Evolutionary conservation across 1,140 invertebrate genomes (phyloP), one percentile per base, ranked within the genome.

Genomic region (Papilio dardanus): DNA sequence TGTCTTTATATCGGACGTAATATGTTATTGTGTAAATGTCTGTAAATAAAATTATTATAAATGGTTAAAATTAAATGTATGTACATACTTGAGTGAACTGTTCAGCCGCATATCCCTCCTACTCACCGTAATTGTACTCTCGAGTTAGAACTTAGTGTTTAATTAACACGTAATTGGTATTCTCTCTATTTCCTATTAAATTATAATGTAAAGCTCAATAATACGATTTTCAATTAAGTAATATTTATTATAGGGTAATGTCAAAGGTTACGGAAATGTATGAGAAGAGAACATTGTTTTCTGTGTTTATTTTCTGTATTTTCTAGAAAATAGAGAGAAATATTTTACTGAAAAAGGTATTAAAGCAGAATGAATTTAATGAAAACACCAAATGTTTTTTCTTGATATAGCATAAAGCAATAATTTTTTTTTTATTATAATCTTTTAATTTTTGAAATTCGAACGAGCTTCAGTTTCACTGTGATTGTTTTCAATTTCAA

Each of bases 51-150:
- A 75, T 76, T 40, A 68, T 71, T 69, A 12, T 81, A 76, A 71
- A 74, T 74, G 54, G 16, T 76, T 83, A 81, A 85, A 82, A 71
- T 82, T 86, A 84, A 74, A 78, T 79, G 37, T 40, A 77, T 83
- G 80, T 83, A 82, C 28, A 83, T 85, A 87, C 75, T 81, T 75
- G 74, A 71, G 76, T 76, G 71, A 79, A 81, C 85, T 86, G 88
- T 86, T 87, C 83, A 85, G 86, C 83, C 86, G 86, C 88, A 91
- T 91, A 91, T 91, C 89, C 89, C 89, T 91, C 88, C 88, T 91
- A 84, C 83, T 81, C 81, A 85, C 80, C 77, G 76, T 81, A 80
- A 78, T 79, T 80, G 62, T 85, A 81, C 81, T 78, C 77, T 81
- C 76, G 68, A 81, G 62, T 77, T 67, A 82, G 75, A 81, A 69